Base-by-base conservation (phyloP, 1,140 invertebrate genomes). In the Camponotus vicinus region DNA sequence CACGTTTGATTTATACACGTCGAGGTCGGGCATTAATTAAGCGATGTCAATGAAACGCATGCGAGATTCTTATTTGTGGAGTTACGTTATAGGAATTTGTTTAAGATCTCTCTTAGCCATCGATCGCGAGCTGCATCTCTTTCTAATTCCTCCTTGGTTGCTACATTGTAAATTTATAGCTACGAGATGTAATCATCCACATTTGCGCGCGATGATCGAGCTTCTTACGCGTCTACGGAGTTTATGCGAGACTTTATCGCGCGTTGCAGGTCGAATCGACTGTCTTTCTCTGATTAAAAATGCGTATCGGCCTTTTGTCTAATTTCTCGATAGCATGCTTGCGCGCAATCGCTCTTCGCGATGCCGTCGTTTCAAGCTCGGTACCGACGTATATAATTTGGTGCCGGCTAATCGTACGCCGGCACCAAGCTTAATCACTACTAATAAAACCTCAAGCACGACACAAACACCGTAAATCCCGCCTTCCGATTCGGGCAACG, bases 391-490 rank as follows among this genome's bases (percentile, higher is more conserved):
- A 82, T 82, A 73, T 82, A 82, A 82, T 82, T 82, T 82, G 79
- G 67, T 59, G 37, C 27, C 67, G 67, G 79, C 79, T 78, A 85
- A 75, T 57, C 70, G 57, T 66, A 78, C 59, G 49, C 59, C 42
- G 21, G 49, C 73, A 85, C 34, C 59, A 27, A 13, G 59, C 59
- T 66, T 85, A 85, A 84, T 84, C 71, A 64, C 82, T 66, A 13
- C 78, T 61, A 82, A 83, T 83, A 75, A 83, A 83, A 83, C 69
- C 79, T 75, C 55, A 49, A 83, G 69, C 79, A 61, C 40, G 79
- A 83, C 79, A 83, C 79, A 75, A 83, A 83, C 79, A 70, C 67
- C 27, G 66, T 82, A 61, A 61, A 83, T 83, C 69, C 79, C 69
- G 69, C 79, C 79, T 63, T 61, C 18, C 79, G 55, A 82, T 82